Evolutionary conservation across 2,888 invertebrate species (phyloP).

Genomic region (Epirrita christyi): DNA sequence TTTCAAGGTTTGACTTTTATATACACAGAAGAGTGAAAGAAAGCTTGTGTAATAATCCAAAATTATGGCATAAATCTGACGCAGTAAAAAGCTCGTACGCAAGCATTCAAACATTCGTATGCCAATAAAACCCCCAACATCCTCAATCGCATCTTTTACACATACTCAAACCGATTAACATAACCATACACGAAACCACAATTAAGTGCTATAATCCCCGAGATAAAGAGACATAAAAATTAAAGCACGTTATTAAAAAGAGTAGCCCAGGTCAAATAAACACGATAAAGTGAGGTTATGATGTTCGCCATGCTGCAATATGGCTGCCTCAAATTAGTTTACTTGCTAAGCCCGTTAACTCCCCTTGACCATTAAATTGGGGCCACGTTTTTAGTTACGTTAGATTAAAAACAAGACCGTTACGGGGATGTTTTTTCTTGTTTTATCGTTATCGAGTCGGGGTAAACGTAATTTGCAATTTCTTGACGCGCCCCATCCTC

Average conservation of each 20-base stretch:
- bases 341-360: conserved; percentile 49
- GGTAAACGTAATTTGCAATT: conserved; percentile 72
- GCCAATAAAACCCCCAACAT: not conserved
- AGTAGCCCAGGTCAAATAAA: conserved; percentile 75
- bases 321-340: conserved; percentile 66
- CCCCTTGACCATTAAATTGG: conserved; percentile 45
- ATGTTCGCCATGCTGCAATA: conserved; percentile 68
- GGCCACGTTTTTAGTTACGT: conserved; percentile 41
- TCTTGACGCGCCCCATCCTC: conserved; percentile 63
- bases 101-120: not conserved
- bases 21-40: too few species aligned
- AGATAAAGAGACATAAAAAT: conserved; percentile 77
- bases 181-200: conserved; percentile 62
- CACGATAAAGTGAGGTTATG: conserved; percentile 73
- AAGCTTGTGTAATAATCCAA: too few species aligned
- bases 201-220: conserved; percentile 67
- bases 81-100: too few species aligned
- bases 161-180: conserved; percentile 36
- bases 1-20: too few species aligned
- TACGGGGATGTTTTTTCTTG: conserved; percentile 28
- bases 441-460: conserved; percentile 64
- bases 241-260: conserved; percentile 80
- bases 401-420: conserved; percentile 40
- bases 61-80: too few species aligned
- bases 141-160: conserved; percentile 8